phyloP scores from a whole-genome alignment of 2,797 vertebrate genomes.

The Chrysocyon brachyurus region DNA sequence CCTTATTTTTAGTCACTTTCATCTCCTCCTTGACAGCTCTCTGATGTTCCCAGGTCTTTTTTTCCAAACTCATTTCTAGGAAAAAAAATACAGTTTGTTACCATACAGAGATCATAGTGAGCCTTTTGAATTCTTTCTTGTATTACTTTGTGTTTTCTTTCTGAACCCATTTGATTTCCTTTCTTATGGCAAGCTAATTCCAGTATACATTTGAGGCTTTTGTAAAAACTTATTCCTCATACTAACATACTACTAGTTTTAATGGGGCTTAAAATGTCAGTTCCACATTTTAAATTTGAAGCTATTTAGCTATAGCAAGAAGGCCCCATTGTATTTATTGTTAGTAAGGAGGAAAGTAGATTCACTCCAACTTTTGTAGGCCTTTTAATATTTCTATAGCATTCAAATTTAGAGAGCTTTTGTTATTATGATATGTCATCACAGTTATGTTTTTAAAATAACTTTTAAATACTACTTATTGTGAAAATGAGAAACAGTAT shows the following conservation, averaged over 20 bases:
- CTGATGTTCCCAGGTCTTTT: slow-evolving; percentile 16
- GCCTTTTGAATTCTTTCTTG: slow-evolving; percentile 74
- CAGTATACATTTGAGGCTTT: slow-evolving; percentile 79
- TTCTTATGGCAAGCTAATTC: slow-evolving; percentile 79
- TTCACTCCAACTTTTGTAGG: neutral
- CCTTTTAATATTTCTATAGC: slow-evolving; percentile 36
- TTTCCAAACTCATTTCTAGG: slow-evolving; percentile 53
- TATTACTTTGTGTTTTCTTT: slow-evolving; percentile 55
- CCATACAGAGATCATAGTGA: slow-evolving; percentile 72
- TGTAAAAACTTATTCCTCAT: slow-evolving; percentile 78
- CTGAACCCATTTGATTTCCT: slow-evolving; percentile 47
- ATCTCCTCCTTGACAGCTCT: slow-evolving; percentile 2
- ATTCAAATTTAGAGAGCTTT: slow-evolving; percentile 5
- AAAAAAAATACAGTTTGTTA: slow-evolving; percentile 61
- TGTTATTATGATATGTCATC: slow-evolving; percentile 21
- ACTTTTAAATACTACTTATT: slow-evolving; percentile 41
- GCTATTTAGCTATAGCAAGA: slow-evolving; percentile 66
- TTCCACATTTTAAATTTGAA: slow-evolving; percentile 81
- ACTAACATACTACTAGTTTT: slow-evolving; percentile 70
- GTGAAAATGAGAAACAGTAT: slow-evolving; percentile 43
- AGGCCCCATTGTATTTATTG: neutral
- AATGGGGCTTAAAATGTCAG: slow-evolving; percentile 76
- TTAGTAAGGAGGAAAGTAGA: slow-evolving; percentile 15
- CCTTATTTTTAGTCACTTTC: slow-evolving; percentile 50
- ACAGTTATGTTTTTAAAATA: slow-evolving; percentile 25